Conservation (phyloP, 2,113 vertebrate species). For the Ochotona curzoniae region DNA sequence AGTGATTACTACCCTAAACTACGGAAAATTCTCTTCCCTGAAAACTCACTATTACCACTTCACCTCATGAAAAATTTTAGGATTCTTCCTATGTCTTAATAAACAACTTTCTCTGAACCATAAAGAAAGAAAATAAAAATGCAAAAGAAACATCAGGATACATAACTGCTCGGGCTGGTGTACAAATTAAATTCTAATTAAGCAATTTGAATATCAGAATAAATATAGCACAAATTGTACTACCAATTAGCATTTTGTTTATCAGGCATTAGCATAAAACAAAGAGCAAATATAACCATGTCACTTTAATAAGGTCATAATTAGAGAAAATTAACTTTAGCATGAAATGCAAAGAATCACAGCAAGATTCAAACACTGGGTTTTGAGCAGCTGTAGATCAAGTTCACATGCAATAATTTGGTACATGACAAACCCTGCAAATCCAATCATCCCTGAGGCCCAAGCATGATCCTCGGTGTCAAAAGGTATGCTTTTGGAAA, state of each 20-base stretch:
- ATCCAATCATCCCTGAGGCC: background rate
- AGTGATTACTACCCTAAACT: background rate
- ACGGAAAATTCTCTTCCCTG: background rate
- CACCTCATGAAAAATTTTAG: background rate
- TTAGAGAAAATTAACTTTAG: slow-evolving; percentile 75
- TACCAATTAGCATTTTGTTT: slow-evolving; percentile 82
- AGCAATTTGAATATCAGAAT: slow-evolving; percentile 76
- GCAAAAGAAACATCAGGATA: slow-evolving; percentile 58
- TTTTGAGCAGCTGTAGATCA: background rate
- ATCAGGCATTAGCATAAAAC: slow-evolving; percentile 78
- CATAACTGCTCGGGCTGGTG: slow-evolving; percentile 47
- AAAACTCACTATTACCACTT: background rate
- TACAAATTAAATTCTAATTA: slow-evolving; percentile 80
- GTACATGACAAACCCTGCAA: background rate
- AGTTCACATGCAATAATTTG: background rate
- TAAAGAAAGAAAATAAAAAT: slow-evolving; percentile 4
- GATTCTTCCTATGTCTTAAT: slow-evolving; percentile 4
- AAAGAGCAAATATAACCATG: slow-evolving; percentile 78
- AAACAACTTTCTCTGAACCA: slow-evolving; percentile 31
- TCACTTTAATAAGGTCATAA: slow-evolving; percentile 76
- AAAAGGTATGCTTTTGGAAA: background rate
- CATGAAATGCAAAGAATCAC: slow-evolving; percentile 63
- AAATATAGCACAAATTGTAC: slow-evolving; percentile 77
- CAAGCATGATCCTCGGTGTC: background rate
- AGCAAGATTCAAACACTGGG: slow-evolving; percentile 27